These are phyloP conservation scores for Synchiropus splendidus DNA, from an alignment of 2,113 vertebrate genomes.

Conservation along the genomic window DNA sequence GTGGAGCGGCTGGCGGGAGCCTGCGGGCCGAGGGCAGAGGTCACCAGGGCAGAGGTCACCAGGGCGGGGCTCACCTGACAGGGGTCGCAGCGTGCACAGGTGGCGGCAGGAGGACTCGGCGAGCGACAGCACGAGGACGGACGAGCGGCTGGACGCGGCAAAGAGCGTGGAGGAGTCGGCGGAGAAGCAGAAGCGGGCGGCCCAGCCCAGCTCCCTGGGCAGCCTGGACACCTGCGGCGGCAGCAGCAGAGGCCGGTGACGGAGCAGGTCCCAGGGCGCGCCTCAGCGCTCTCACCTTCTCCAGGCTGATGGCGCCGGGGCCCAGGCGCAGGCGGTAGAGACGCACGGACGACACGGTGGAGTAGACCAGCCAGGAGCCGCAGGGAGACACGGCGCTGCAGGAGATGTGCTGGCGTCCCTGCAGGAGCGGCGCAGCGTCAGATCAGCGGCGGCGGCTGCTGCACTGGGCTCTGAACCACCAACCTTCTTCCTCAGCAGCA, in stretches of 20 bases:
- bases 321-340: conserved; percentile 70
- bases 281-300: conserved; percentile 63
- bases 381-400: conserved; percentile 83
- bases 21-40: conserved; percentile 53
- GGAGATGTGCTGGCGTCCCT: conserved; percentile 86
- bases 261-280: not conserved
- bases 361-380: conserved; percentile 82
- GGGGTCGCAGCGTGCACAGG: conserved; percentile 66
- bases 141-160: conserved; percentile 64
- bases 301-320: conserved; percentile 61
- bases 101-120: conserved; percentile 64
- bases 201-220: conserved; percentile 66
- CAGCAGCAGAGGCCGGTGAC: not conserved
- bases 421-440: conserved; percentile 1
- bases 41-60: not conserved
- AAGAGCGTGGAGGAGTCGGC: conserved; percentile 76
- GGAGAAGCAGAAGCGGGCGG: conserved; percentile 82
- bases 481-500: conserved; percentile 91
- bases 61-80: conserved; percentile 62
- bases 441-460: no score
- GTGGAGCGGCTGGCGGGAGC: conserved; percentile 67
- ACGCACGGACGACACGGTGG: conserved; percentile 70
- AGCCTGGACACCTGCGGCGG: conserved; percentile 69
- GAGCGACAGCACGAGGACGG: conserved; percentile 68
- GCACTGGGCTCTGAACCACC: conserved; percentile 1